Evolutionary conservation across 2,113 vertebrate species (phyloP).

Genomic region (Arizona elegans): DNA sequence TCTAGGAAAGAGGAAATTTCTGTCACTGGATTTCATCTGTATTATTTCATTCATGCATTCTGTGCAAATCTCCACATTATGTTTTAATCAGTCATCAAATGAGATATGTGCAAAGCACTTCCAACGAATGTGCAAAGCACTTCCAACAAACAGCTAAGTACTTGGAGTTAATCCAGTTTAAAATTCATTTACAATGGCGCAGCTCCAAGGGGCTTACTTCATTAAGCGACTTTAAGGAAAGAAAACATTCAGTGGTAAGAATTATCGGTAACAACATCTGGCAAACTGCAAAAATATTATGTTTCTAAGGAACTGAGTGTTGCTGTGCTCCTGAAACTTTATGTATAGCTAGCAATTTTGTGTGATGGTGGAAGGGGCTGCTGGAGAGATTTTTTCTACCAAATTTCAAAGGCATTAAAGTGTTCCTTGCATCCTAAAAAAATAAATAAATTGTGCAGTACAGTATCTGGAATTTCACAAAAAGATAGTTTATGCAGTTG

Average conservation of each 20-base stretch:
- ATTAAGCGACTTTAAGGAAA: not conserved
- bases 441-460: not conserved
- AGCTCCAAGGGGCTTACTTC: not conserved
- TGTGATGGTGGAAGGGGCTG: not conserved
- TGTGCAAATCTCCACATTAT: not conserved
- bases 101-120: not conserved
- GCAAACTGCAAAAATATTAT: not conserved
- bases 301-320: not conserved
- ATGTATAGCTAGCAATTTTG: not conserved
- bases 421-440: not conserved
- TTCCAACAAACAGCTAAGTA: not conserved
- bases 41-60: not conserved
- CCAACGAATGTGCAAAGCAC: not conserved
- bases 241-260: not conserved
- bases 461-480: not conserved
- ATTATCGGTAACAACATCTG: not conserved
- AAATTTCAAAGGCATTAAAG: not conserved
- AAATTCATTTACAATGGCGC: not conserved
- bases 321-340: not conserved
- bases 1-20: not conserved
- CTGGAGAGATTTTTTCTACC: not conserved
- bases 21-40: not conserved
- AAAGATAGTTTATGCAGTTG: not conserved
- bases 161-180: not conserved
- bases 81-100: not conserved